phyloP scores from a whole-genome alignment of 2,797 vertebrate species.

The Emys orbicularis region DNA sequence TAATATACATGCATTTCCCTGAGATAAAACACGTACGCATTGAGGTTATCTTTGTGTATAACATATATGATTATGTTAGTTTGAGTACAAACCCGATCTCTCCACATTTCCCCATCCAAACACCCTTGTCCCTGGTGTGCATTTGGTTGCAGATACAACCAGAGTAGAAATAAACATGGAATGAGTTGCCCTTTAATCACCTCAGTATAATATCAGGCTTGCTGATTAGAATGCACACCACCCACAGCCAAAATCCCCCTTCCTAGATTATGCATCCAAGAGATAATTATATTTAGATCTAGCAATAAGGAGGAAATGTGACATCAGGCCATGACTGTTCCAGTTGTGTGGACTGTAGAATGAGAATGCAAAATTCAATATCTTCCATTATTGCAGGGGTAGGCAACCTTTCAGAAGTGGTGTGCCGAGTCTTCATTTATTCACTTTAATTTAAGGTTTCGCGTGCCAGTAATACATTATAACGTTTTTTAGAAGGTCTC shows the following conservation, averaged over 20 bases:
- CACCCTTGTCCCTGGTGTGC: neutral
- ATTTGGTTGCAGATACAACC: neutral
- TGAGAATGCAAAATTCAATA: neutral
- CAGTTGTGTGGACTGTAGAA: neutral
- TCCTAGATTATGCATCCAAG: rapidly evolving
- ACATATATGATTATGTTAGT: neutral
- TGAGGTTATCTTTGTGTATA: rapidly evolving
- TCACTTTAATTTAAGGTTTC: too few relatives aligned
- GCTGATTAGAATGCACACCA: rapidly evolving
- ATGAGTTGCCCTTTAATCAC: neutral
- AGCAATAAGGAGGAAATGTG: neutral
- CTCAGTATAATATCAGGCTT: neutral
- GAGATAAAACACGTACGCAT: neutral
- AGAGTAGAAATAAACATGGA: neutral
- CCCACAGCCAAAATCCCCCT: neutral
- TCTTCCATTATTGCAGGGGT: neutral
- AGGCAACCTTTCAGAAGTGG: too few relatives aligned
- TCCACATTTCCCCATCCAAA: neutral
- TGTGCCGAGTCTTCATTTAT: too few relatives aligned
- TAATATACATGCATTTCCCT: neutral
- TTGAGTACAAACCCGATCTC: neutral
- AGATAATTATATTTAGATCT: rapidly evolving
- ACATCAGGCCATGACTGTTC: neutral
- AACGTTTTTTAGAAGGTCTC: too few relatives aligned
- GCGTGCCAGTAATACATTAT: too few relatives aligned